Percentiles rank a stretch among this genome's conserved stretches.
Conservation (phyloP, 1,140 invertebrate species). For the Lordiphosa clarofinis region DNA sequence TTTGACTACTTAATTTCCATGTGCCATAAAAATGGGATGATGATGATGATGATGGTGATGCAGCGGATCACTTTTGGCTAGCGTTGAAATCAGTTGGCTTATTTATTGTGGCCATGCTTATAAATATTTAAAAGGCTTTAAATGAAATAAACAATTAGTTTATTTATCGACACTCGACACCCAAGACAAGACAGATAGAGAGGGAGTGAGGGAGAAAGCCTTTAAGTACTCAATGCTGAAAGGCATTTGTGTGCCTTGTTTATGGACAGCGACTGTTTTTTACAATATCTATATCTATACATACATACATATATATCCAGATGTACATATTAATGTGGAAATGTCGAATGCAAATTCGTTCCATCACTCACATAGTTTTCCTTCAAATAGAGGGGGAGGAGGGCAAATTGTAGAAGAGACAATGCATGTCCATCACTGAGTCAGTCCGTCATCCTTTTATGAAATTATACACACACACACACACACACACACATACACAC, state of each 20-base stretch:
- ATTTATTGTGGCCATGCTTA: constrained; percentile 38
- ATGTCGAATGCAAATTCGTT: constrained; percentile 71
- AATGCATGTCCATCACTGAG: constrained; percentile 57
- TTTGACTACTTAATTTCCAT: constrained; percentile 56
- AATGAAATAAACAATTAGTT: constrained; percentile 51
- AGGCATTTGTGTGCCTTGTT: constrained; percentile 13
- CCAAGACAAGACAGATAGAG: not conserved
- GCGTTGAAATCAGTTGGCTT: constrained; percentile 34
- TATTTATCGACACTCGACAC: constrained; percentile 30
- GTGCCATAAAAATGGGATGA: constrained; percentile 43
- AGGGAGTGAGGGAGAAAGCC: constrained; percentile 4
- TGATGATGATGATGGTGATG: not conserved
- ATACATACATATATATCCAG: no score
- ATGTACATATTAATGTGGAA: constrained; percentile 29
- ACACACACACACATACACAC: no score
- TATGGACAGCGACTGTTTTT: constrained; percentile 5
- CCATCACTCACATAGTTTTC: constrained; percentile 61
- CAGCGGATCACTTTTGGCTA: constrained; percentile 16
- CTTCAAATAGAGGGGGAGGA: constrained; percentile 37
- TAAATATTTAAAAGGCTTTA: constrained; percentile 51
- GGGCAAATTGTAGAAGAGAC: constrained; percentile 33
- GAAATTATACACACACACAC: constrained; percentile 26
- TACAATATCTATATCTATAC: constrained; percentile 2
- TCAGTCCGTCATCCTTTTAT: constrained; percentile 34
- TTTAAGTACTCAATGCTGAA: constrained; percentile 37